Percentiles rank a stretch among this genome's conserved stretches.
Evolutionary conservation across 2,888 invertebrate species (phyloP).

Genomic region (Rambutsinella grinnellia): DNA sequence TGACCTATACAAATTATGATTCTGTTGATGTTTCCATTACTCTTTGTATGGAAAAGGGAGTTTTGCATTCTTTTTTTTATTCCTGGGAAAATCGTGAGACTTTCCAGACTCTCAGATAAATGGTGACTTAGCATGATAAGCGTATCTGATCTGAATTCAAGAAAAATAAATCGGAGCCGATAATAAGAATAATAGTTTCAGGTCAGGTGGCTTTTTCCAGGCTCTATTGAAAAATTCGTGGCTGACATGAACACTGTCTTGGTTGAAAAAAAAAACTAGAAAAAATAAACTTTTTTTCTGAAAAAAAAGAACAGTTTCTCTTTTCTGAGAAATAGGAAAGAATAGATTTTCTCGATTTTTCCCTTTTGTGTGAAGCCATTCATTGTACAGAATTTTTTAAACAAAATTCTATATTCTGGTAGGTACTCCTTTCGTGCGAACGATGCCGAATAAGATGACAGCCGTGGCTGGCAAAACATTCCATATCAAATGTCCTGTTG

Average conservation of each 20-base stretch:
- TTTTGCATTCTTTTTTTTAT: slow-evolving; percentile 5
- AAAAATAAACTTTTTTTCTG: too few relatives aligned
- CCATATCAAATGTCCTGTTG: slow-evolving; percentile 73
- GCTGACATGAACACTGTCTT: background rate
- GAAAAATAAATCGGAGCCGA: background rate
- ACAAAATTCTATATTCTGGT: background rate
- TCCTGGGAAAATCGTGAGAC: background rate
- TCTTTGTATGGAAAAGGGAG: background rate
- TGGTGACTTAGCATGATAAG: background rate
- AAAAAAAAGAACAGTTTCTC: background rate
- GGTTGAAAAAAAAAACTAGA: too few relatives aligned
- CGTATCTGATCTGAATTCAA: background rate
- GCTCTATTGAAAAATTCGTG: background rate
- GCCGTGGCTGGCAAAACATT: slow-evolving; percentile 72
- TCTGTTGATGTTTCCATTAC: slow-evolving; percentile 7
- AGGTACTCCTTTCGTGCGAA: slow-evolving; percentile 71
- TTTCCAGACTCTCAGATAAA: background rate
- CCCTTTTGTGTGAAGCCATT: background rate
- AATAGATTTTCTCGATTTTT: background rate
- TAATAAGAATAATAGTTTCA: background rate
- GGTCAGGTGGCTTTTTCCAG: background rate
- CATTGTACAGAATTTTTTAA: background rate
- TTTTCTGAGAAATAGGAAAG: background rate
- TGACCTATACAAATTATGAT: slow-evolving; percentile 19
- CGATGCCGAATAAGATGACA: slow-evolving; percentile 69